These are phyloP conservation scores for Zosterops borbonicus DNA, from an alignment of 2,113 vertebrate genomes.

Conservation along the genomic window DNA sequence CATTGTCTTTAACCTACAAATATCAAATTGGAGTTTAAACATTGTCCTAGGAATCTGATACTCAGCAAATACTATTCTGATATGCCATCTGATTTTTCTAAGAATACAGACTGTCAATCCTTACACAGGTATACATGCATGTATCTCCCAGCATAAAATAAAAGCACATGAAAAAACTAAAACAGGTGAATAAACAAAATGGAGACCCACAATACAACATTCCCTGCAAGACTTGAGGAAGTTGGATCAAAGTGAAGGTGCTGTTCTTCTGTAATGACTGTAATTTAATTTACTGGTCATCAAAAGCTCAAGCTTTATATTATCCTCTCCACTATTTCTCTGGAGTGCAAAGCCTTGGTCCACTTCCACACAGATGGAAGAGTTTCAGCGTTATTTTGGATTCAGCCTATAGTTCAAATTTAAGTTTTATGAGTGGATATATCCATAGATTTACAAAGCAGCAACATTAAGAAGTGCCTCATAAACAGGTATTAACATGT, in stretches of 20 bases:
- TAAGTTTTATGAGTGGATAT: not conserved
- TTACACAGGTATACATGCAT: not conserved
- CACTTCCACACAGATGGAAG: not conserved
- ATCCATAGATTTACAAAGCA: not conserved
- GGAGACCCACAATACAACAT: not conserved
- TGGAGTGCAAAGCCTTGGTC: not conserved
- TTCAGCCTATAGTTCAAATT: fast-evolving
- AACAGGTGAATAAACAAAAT: not conserved
- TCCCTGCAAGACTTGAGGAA: not conserved
- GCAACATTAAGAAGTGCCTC: not conserved
- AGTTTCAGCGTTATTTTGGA: fast-evolving
- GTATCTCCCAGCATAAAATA: not conserved
- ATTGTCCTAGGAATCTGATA: not conserved
- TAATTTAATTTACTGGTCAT: not conserved
- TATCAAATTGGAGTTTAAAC: not conserved
- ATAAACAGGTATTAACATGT: not conserved
- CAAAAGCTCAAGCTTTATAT: not conserved
- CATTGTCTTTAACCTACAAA: not conserved
- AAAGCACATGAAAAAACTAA: not conserved
- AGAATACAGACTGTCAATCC: not conserved
- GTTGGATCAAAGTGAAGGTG: not conserved
- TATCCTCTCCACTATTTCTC: not conserved
- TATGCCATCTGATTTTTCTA: not conserved
- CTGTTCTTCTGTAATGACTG: not conserved
- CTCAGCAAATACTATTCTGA: not conserved